Evolutionary conservation across 2,888 invertebrate genomes (phyloP), one percentile per base, ranked within the genome.

Genomic region (Nomada ruficornis): DNA sequence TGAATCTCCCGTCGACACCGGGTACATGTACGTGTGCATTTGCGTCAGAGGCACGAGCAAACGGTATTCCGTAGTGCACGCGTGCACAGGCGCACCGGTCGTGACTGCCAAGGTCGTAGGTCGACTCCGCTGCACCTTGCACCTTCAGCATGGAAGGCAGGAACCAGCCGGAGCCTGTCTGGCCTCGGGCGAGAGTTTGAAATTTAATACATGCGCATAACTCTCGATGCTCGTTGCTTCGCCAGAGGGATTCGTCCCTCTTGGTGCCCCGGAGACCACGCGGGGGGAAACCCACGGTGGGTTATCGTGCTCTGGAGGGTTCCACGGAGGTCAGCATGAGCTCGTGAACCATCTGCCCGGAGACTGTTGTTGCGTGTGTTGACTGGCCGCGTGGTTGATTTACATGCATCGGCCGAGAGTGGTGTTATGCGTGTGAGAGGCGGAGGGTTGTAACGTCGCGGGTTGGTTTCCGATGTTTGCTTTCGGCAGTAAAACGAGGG

Each of bases 41-140:
- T 7, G 59, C 47, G 62, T 77, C 77, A 69, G 70, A 72, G 76
- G 55, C 52, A 68, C 50, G 64, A 76, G 77, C 42, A 59, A 84
- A 79, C 84, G 80, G 85, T 75, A 80, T 80, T 84, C 65, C 54
- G 47, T n/a, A 44, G 62, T 64, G 74, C 65, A 57, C 57, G 73
- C 64, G 55, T 72, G 72, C 75, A 54, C 64, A 20, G 29, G 55
- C 52, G 77, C 85, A 83, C 52, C 52, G 82, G 88, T 92, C 92
- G 92, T 92, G 92, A 92, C 91, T 91, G 87, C 90, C 91, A 91
- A 92, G 92, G 92, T 92, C 91, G 89, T 89, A 92, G 92, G 92
- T 92, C 92, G 90, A 77, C 88, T 86, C 20, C 88, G 87, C 84
- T 92, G 92, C 92, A 92, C 92, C 92, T 92, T 92, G 91, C 92